Evolutionary conservation across 2,797 vertebrate species (phyloP).

Genomic region (Poecilia wingei): DNA sequence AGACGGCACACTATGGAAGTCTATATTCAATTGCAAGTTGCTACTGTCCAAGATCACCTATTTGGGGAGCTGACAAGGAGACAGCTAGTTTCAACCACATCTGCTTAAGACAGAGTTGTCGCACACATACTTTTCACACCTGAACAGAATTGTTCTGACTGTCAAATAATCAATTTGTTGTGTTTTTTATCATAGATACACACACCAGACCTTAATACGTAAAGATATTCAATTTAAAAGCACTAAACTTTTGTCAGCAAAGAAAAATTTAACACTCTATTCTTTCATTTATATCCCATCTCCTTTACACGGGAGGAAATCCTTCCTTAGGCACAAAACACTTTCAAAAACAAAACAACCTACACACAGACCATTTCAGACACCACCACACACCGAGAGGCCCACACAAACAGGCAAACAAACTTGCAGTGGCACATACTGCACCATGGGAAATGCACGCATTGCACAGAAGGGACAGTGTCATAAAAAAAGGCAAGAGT

Average conservation of each 20-base stretch:
- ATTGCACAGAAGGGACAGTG: conserved; percentile 34
- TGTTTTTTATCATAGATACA: background rate
- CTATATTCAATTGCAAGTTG: background rate
- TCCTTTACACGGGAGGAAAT: conserved; percentile 2
- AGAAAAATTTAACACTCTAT: background rate
- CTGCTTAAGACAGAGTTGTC: background rate
- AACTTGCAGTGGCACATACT: conserved; percentile 46
- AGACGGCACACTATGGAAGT: background rate
- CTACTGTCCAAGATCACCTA: background rate
- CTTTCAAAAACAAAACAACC: conserved; percentile 14
- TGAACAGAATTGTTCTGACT: background rate
- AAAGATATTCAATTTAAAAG: background rate
- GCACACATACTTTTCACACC: background rate
- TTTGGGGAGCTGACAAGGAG: background rate
- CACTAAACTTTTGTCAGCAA: background rate
- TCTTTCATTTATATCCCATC: background rate
- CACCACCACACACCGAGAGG: conserved; percentile 34
- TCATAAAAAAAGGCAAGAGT: conserved; percentile 33
- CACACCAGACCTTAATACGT: background rate
- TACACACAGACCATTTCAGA: conserved; percentile 24
- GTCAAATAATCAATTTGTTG: background rate
- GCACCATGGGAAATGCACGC: conserved; percentile 42
- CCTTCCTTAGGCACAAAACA: conserved; percentile 23
- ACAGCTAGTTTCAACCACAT: background rate
- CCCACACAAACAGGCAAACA: conserved; percentile 49